Evolutionary conservation across 1,140 invertebrate species (phyloP).

Genomic region (Samia ricini): DNA sequence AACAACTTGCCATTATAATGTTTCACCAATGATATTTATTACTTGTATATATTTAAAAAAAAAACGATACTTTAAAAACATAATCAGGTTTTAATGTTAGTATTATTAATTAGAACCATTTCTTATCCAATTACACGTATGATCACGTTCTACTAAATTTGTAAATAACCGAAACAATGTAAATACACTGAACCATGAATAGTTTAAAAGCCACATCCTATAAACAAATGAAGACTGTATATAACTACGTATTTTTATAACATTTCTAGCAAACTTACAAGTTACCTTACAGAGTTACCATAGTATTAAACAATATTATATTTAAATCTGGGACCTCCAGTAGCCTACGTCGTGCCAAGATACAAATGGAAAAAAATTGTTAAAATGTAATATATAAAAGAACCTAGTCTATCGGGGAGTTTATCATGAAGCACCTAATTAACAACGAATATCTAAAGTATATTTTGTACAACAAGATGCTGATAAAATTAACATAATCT

Average conservation of each 20-base stretch:
- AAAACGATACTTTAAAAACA: constrained; percentile 30
- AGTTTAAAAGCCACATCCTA: constrained; percentile 28
- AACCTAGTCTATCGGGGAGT: background rate
- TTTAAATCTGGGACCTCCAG: constrained; percentile 1
- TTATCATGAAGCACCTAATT: background rate
- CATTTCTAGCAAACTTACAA: constrained; percentile 35
- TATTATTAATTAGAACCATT: constrained; percentile 31
- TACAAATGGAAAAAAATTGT: constrained; percentile 1
- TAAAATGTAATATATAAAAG: background rate
- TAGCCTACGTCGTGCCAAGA: background rate
- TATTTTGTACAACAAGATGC: background rate
- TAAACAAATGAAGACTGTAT: constrained; percentile 57
- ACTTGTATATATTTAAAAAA: constrained; percentile 67
- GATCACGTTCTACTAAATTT: constrained; percentile 38
- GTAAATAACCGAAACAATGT: constrained; percentile 65
- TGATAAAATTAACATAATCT: constrained; percentile 32
- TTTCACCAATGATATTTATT: constrained; percentile 75
- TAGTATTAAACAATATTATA: constrained; percentile 33
- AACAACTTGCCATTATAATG: constrained; percentile 73
- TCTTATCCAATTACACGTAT: constrained; percentile 41
- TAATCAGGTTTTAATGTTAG: constrained; percentile 39
- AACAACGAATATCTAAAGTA: background rate
- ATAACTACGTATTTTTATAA: constrained; percentile 29
- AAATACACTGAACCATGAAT: constrained; percentile 50
- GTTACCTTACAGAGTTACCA: constrained; percentile 55